Conservation (phyloP, 2,888 invertebrate genomes). For the Uropetala carovei region DNA sequence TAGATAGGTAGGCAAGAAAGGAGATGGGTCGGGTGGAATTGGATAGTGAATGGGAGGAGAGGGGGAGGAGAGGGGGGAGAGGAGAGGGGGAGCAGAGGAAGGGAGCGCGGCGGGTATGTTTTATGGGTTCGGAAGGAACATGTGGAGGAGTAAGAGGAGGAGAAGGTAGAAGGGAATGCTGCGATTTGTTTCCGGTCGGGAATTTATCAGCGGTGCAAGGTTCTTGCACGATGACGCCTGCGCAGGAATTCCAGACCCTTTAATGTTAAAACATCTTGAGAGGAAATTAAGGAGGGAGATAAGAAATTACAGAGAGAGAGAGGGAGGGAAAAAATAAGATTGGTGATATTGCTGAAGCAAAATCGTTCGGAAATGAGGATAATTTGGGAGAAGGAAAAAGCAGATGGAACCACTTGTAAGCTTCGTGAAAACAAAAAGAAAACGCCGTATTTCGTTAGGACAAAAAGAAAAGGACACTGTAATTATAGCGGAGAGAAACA, state of each 20-base stretch:
- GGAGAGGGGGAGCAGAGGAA: neutral
- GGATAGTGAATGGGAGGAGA: neutral
- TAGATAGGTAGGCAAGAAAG: too few relatives aligned
- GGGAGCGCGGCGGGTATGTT: neutral
- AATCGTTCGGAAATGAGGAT: neutral
- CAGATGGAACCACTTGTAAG: too few relatives aligned
- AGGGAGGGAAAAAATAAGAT: neutral
- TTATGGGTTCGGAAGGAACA: neutral
- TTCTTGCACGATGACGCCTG: neutral
- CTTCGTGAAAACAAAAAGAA: too few relatives aligned
- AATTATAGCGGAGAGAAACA: too few relatives aligned
- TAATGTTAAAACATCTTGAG: neutral
- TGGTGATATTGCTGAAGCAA: neutral
- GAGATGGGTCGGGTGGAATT: too few relatives aligned
- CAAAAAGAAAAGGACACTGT: too few relatives aligned
- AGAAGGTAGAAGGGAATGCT: too few relatives aligned
- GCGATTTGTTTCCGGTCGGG: neutral
- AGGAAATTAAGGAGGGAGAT: slow-evolving; percentile 1
- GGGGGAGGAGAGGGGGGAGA: neutral
- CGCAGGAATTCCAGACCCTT: neutral
- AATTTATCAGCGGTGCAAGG: neutral
- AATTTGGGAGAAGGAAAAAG: too few relatives aligned
- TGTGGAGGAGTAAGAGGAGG: neutral
- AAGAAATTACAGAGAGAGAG: neutral
- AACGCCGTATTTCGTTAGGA: too few relatives aligned